Percentiles rank a stretch among this genome's conserved stretches.
Evolutionary conservation across 2,797 vertebrate genomes (phyloP).

Genomic region (Moxostoma hubbsi): DNA sequence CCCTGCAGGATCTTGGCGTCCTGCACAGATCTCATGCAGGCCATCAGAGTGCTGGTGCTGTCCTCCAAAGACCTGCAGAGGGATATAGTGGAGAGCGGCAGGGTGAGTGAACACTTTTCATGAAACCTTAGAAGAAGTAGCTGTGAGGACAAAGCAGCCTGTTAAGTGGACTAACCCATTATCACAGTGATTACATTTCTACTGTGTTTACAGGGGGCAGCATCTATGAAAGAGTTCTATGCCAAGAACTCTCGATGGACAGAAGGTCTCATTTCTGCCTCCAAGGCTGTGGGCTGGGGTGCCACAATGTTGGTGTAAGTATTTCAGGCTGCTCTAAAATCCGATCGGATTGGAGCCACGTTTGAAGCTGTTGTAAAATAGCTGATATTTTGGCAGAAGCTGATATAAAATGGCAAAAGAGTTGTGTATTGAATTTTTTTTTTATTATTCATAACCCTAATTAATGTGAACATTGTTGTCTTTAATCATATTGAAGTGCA

Average conservation of each 20-base stretch:
- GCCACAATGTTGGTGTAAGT: slow-evolving; percentile 96
- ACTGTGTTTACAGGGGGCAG: slow-evolving; percentile 82
- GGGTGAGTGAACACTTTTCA: slow-evolving; percentile 77
- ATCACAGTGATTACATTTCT: not conserved
- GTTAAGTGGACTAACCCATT: not conserved
- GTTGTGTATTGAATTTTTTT: no score
- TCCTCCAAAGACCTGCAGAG: slow-evolving; percentile 95
- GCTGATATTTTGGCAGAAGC: no score
- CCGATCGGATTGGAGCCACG: not conserved
- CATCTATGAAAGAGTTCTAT: slow-evolving; percentile 95
- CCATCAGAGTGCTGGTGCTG: slow-evolving; percentile 88
- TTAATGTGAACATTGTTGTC: no score
- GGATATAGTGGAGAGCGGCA: slow-evolving; percentile 94
- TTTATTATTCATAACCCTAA: no score
- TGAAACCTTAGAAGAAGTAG: not conserved
- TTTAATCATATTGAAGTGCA: no score
- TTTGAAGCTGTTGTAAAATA: not conserved
- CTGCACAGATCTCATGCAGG: slow-evolving; percentile 95
- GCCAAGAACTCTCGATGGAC: slow-evolving; percentile 98
- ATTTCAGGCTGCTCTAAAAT: not conserved
- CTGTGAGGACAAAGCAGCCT: not conserved
- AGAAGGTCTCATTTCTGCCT: slow-evolving; percentile 95
- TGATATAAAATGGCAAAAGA: no score
- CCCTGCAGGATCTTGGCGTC: slow-evolving; percentile 90
- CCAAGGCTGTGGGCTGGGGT: slow-evolving; percentile 97